Conservation (phyloP, 2,888 invertebrate species). For the Unio pictorum region DNA sequence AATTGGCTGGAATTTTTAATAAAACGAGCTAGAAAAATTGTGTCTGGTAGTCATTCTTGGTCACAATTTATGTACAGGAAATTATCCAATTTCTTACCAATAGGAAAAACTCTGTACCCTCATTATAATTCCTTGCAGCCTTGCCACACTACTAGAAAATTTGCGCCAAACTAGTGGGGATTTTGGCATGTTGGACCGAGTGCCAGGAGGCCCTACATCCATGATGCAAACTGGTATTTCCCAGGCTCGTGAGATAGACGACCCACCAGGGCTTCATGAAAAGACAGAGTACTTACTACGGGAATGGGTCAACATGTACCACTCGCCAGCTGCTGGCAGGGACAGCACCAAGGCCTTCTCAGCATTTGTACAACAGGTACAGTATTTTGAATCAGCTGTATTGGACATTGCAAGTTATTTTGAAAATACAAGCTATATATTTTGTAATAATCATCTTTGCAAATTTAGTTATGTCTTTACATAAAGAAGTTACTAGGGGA, state of each 20-base stretch:
- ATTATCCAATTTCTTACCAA: too few relatives aligned
- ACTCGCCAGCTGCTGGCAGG: conserved; percentile 76
- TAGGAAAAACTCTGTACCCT: not conserved
- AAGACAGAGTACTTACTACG: conserved; percentile 94
- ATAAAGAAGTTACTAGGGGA: too few relatives aligned
- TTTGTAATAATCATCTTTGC: too few relatives aligned
- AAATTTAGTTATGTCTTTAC: too few relatives aligned
- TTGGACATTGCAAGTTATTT: too few relatives aligned
- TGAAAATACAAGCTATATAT: too few relatives aligned
- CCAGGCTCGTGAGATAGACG: conserved; percentile 89
- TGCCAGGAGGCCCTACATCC: conserved; percentile 76
- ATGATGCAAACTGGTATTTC: conserved; percentile 95
- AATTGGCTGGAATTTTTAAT: not conserved
- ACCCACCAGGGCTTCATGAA: conserved; percentile 93
- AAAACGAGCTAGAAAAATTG: not conserved
- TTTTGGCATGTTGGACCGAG: conserved; percentile 78
- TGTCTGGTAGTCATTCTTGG: not conserved
- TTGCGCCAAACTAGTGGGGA: conserved; percentile 75
- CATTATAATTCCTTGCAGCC: conserved; percentile 59
- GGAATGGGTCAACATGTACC: conserved; percentile 95
- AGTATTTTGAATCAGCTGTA: not conserved
- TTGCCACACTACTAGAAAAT: conserved; percentile 86
- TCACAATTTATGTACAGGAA: not conserved
- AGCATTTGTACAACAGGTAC: conserved; percentile 87
- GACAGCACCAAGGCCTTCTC: conserved; percentile 85